Evolutionary conservation across 2,888 invertebrate species (phyloP).

Genomic region (Caenorhabditis becei): DNA sequence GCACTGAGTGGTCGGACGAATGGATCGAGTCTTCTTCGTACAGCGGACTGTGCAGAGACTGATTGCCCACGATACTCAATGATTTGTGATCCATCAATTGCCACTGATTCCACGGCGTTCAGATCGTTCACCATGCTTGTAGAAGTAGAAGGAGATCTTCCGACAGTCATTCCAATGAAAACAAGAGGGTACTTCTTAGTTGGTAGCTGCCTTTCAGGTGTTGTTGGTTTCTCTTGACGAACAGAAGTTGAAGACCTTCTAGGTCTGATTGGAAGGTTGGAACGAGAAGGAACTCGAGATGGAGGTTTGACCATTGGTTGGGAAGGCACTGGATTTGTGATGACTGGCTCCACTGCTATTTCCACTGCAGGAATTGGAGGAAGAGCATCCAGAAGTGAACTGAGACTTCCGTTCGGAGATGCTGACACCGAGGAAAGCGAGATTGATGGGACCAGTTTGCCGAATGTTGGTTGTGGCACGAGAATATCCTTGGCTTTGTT

Average conservation of each 20-base stretch:
- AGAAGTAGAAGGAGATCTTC: slow-evolving; percentile 16
- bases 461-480: neutral
- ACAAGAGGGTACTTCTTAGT: slow-evolving; percentile 27
- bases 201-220: neutral
- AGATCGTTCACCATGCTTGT: neutral
- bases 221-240: neutral
- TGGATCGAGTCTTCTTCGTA: slow-evolving; percentile 34
- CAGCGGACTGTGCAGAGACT: neutral
- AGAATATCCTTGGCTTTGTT: slow-evolving; percentile 19
- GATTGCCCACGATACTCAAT: slow-evolving; percentile 46
- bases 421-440: slow-evolving; percentile 15
- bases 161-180: slow-evolving; percentile 39
- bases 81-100: slow-evolving; percentile 38
- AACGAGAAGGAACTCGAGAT: neutral
- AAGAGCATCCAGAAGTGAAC: slow-evolving; percentile 23
- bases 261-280: neutral
- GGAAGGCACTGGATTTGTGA: neutral
- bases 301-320: neutral
- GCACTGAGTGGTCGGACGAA: slow-evolving; percentile 48
- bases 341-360: no score
- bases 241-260: neutral
- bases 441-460: slow-evolving; percentile 9
- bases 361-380: no score
- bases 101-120: slow-evolving; percentile 6
- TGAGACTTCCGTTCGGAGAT: slow-evolving; percentile 20